Base-by-base conservation (phyloP, 2,888 invertebrate species). In the Tridacna crocea region DNA sequence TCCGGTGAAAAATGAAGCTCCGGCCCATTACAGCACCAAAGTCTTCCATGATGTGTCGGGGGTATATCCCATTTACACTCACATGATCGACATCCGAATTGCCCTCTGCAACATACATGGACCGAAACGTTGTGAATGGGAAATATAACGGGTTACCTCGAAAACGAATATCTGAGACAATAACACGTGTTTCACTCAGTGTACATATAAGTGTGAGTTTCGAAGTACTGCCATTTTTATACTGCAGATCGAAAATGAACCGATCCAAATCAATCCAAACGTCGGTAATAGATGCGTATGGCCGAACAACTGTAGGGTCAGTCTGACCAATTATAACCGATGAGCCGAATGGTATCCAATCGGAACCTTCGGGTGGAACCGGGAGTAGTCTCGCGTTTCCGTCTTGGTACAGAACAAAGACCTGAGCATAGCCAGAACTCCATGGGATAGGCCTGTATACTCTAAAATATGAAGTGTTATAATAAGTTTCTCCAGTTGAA, bases 261-360 rank as follows among this genome's bases (percentile, higher is more conserved):
- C 78, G 65, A 12, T 87, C 74, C 0, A 86, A 82, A 65, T 87
- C 81, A 12, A 89, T 83, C n/a, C 80, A 84, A 10, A 88, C 86
- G 48, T 87, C 83, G 22, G 74, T 81, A 17, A 91, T 89, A 12
- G 87, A 85, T 24, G 89, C 88, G 48, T 87, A 87, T 17, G 91
- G 91, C 70, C 91, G 77, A 19, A 88, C 84, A 26, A 83, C 87
- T 60, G 88, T 86, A 6, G 87, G 82, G 24, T 90, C 85, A 11
- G 90, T 87, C 75, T 90, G 90, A 12, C 91, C 91, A 72, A 91
- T 80, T 19, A 91, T 90, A 3, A 91, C 88, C 12, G 91, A 91
- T 0, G 91, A 88, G 47, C 91, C 91, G 61, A 91, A 91, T 17
- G 91, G 91, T 22, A 89, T 90, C 91, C 91, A 91, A 51, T 91